These are phyloP conservation scores for Toxonevra muliebris DNA, from an alignment of 2,888 invertebrate species.

Conservation along the genomic window DNA sequence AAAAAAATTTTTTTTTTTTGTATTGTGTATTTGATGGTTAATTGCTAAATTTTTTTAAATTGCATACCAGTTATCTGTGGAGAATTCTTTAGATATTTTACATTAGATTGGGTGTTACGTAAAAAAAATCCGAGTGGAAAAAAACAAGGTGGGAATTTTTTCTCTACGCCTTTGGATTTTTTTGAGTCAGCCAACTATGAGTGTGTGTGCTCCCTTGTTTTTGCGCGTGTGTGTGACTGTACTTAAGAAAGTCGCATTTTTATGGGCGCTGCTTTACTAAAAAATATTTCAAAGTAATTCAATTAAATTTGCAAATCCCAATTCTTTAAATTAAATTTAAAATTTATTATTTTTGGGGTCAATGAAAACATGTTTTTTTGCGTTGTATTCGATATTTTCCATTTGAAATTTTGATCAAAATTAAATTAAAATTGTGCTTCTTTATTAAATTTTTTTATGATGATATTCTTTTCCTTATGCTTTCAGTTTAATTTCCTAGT, in stretches of 20 bases:
- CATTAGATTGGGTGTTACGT: neutral
- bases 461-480: too few species aligned
- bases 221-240: conserved; percentile 56
- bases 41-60: conserved; percentile 17
- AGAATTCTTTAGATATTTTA: conserved; percentile 34
- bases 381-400: too few species aligned
- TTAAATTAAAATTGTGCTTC: too few species aligned
- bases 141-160: conserved; percentile 32
- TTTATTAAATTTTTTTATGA: too few species aligned
- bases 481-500: conserved; percentile 36
- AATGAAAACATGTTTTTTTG: neutral
- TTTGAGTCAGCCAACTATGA: conserved; percentile 29
- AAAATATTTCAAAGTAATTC: neutral
- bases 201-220: conserved; percentile 48
- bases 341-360: conserved; percentile 5
- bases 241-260: conserved; percentile 42
- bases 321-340: neutral
- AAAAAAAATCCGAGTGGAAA: conserved; percentile 36
- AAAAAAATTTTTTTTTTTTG: conserved; percentile 33
- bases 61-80: conserved; percentile 20
- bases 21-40: conserved; percentile 2
- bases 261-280: conserved; percentile 18
- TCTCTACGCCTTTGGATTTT: conserved; percentile 33
- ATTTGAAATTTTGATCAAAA: too few species aligned
- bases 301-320: conserved; percentile 1